phyloP scores from a whole-genome alignment of 2,888 invertebrate species.

The Nesidiocoris tenuis region DNA sequence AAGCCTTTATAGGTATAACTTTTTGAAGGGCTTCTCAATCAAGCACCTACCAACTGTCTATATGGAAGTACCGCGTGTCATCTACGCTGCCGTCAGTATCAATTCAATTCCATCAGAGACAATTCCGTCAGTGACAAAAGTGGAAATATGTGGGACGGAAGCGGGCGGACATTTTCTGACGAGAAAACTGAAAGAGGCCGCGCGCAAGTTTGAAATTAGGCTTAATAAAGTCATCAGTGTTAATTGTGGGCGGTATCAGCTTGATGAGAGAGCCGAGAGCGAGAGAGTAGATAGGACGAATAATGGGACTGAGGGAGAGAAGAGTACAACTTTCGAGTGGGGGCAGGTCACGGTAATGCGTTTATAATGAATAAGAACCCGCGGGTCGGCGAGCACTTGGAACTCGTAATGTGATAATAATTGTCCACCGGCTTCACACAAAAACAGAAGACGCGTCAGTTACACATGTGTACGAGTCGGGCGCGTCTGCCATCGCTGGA shows the following conservation, averaged over 20 bases:
- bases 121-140: neutral
- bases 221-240: slow-evolving; percentile 37
- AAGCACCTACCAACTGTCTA: no score
- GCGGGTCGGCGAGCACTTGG: slow-evolving; percentile 14
- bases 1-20: no score
- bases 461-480: neutral
- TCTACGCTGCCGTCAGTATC: neutral
- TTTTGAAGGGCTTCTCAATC: no score
- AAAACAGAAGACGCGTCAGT: neutral
- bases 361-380: slow-evolving; percentile 36
- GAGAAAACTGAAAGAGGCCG: neutral
- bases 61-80: neutral
- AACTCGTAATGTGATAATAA: neutral
- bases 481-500: neutral
- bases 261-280: neutral
- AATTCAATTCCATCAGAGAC: neutral
- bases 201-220: slow-evolving; percentile 27
- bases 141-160: neutral
- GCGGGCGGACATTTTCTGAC: neutral
- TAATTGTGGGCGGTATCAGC: slow-evolving; percentile 17
- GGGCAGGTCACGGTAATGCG: slow-evolving; percentile 24
- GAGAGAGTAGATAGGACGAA: neutral
- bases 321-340: neutral
- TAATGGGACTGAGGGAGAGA: neutral
- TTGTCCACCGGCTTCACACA: neutral